Evolutionary conservation across 2,113 vertebrate genomes (phyloP), one percentile per base, ranked within the genome.

Genomic region (Xiphophorus maculatus): DNA sequence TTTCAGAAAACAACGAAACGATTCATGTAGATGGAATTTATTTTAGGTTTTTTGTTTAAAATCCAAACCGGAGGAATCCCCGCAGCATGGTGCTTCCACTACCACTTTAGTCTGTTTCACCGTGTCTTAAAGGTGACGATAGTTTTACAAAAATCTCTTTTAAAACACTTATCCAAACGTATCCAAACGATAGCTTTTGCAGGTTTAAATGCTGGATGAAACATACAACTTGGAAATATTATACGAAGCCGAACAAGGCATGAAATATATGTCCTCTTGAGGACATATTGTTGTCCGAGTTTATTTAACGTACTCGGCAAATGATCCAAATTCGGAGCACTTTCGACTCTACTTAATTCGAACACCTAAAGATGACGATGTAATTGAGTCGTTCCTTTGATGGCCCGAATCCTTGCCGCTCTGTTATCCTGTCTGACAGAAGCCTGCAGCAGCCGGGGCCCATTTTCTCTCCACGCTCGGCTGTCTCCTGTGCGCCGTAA

Each of bases 401-500:
- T 48, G 44, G 44, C 17, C 44, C 14, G 77, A 42, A 63, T 66
- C 54, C 78, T 29, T 51, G 35, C 74, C 66, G 67, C 70, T 81
- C 63, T 73, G 66, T 65, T 84, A 79, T 65, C 54, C 73, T 74
- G 74, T 77, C 42, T 72, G 48, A 79, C 69, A 66, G 67, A 79
- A 82, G 84, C 63, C 73, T 84, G 42, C 25, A 30, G 62, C 30
- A 92, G 85, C 81, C 79, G 77, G 51, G 51, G 80, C 61, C 77
- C 72, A 74, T 88, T 87, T 73, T 81, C 44, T 74, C 54, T 66
- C 79, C 61, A 72, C 70, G 77, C 69, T 73, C 73, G 64, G 80
- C 71, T 71, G 85, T 90, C 90, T 90, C 88, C 69, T 35, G 77
- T 89, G 88, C 89, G 73, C 95, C 96, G 95, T 98, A 98, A 98